A percentile compares a stretch with the other conserved stretches of the same genome.
Conservation (phyloP, 2,797 vertebrate species). For the Pseudochirops cupreus region DNA sequence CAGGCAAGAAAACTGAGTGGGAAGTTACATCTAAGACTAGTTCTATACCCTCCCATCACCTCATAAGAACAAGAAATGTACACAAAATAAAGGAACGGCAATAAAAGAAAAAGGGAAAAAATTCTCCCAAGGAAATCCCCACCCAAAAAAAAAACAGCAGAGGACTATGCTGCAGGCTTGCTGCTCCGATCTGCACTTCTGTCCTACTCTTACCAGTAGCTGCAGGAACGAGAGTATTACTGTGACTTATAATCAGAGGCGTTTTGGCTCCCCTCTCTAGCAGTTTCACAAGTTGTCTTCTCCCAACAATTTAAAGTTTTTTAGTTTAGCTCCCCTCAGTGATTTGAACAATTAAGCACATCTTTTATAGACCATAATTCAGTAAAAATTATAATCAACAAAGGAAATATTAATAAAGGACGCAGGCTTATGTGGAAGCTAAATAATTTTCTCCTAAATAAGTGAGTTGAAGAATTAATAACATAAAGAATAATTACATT, state of each 20-base stretch:
- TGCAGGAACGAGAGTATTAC: not conserved
- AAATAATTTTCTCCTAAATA: not conserved
- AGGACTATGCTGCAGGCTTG: not conserved
- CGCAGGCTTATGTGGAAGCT: not conserved
- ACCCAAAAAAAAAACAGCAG: not conserved
- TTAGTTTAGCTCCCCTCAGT: not conserved
- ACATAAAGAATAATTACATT: no score
- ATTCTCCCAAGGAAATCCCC: not conserved
- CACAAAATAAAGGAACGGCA: not conserved
- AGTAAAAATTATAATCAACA: not conserved
- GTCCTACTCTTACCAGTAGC: not conserved
- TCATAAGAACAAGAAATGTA: not conserved
- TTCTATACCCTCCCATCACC: not conserved
- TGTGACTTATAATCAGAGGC: not conserved
- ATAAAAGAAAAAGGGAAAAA: not conserved
- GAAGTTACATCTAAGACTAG: not conserved
- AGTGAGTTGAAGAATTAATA: no score
- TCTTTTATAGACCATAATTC: not conserved
- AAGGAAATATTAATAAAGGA: not conserved
- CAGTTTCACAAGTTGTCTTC: not conserved
- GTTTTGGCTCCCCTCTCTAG: not conserved
- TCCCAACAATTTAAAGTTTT: not conserved
- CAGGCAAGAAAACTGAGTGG: not conserved
- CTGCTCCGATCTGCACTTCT: not conserved
- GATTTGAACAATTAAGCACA: not conserved